Evolutionary conservation across 2,888 invertebrate species (phyloP).

Genomic region (Cheilosia vernalis): DNA sequence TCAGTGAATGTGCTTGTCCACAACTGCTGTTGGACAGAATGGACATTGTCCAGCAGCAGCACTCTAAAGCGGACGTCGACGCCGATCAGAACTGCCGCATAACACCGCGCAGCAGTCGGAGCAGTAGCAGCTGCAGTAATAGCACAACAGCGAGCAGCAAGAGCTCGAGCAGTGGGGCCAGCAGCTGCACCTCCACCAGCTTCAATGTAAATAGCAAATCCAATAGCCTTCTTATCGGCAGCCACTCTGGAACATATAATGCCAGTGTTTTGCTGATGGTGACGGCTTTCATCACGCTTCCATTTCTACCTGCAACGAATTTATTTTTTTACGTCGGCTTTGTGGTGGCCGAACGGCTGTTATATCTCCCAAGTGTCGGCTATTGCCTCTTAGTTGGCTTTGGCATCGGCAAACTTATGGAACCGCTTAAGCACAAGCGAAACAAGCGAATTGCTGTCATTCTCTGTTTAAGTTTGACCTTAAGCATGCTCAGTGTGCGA

Average conservation of each 20-base stretch:
- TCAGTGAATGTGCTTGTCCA: slow-evolving; percentile 76
- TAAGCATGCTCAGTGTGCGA: slow-evolving; percentile 89
- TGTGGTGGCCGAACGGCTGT: slow-evolving; percentile 97
- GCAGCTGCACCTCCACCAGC: slow-evolving; percentile 76
- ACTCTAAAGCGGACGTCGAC: slow-evolving; percentile 55
- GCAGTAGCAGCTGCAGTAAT: slow-evolving; percentile 82
- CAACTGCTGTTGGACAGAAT: slow-evolving; percentile 67
- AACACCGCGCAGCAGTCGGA: slow-evolving; percentile 80
- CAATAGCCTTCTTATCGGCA: slow-evolving; percentile 68
- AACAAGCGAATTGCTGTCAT: slow-evolving; percentile 79
- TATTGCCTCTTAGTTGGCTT: slow-evolving; percentile 94
- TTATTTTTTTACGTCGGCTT: slow-evolving; percentile 99
- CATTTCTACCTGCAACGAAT: slow-evolving; percentile 98
- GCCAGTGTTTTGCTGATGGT: slow-evolving; percentile 85
- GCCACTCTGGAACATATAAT: slow-evolving; percentile 76
- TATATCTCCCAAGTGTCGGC: slow-evolving; percentile 98
- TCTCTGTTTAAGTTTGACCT: slow-evolving; percentile 84
- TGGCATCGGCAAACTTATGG: slow-evolving; percentile 85
- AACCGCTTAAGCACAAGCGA: slow-evolving; percentile 79
- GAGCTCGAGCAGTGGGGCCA: slow-evolving; percentile 82
- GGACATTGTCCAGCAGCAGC: slow-evolving; percentile 76
- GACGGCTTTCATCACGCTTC: slow-evolving; percentile 92
- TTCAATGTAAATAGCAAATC: slow-evolving; percentile 73
- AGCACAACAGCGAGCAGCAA: slow-evolving; percentile 83
- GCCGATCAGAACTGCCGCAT: slow-evolving; percentile 62